Base-by-base conservation (phyloP, 30 jellyfish, hydroid and myxozoan species). In the Cassiopea andromeda region DNA sequence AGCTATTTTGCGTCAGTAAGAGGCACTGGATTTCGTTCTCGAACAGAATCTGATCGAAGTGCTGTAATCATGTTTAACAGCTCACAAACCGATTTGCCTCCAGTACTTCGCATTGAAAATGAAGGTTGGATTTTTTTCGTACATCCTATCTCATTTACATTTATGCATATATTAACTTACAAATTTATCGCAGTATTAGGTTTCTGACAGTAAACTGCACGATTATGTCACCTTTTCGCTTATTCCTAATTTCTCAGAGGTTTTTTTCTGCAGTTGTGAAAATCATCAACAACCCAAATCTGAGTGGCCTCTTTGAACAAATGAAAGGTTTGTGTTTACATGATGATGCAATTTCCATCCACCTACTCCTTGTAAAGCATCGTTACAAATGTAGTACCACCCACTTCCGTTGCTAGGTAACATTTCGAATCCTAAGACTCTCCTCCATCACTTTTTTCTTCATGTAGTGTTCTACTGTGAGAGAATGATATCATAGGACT, bases 1-100 rank as follows among this genome's bases (percentile, higher is more conserved):
- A 87, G 94, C 80, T 87, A 87, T 48, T 87, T 87, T 69, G 94
- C 94, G 17, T 87, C 94, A 60, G 88, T 71, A 13, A 87, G 90
- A 8, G 87, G 82, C 27, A n/a, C 94, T 7, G 84, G 94, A 54
- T 71, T 71, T 81, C 89, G 96, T 44, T 58, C 82, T 12, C 89
- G 98, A 18, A 84, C 97, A 1, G 99, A 96, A 82, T 96, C 99
- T 15, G 99, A 96, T 58, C 85, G 96, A 89, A 96, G 99, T 96
- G 99, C 92, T 59, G 99, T 96, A 18, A 96, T 96, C 77, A 96
- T 96, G 99, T 96, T 96, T 77, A 96, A 96, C 80, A 96, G 98
- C 47, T 75, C 99, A 4, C 90, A 75, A 44, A 91, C 98, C 7
- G 93, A 91, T 80, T 91, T 96, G 57, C 99, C 99, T 19, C 99